A percentile compares a stretch with the other conserved stretches of the same genome.
phyloP scores from a whole-genome alignment of 2,888 invertebrate species.

The Rambutsinella grinnellia region DNA sequence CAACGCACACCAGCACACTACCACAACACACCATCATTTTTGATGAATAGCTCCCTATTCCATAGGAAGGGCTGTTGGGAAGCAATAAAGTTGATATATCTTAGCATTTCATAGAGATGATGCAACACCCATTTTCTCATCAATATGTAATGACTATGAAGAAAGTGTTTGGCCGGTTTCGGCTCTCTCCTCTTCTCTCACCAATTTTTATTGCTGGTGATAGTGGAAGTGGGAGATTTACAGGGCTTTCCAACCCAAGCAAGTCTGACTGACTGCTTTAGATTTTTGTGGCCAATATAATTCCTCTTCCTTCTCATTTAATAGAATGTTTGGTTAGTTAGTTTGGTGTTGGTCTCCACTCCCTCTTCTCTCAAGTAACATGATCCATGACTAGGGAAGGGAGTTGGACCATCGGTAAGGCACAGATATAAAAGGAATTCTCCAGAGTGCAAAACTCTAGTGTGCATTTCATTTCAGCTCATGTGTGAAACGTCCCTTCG shows the following conservation, averaged over 20 bases:
- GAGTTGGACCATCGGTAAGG: neutral
- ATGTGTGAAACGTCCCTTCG: neutral
- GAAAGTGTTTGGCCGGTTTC: slow-evolving; percentile 10
- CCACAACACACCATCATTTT: neutral
- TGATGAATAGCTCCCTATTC: slow-evolving; percentile 30
- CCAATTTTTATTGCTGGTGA: slow-evolving; percentile 7
- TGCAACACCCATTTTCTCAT: slow-evolving; percentile 25
- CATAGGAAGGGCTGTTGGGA: no score
- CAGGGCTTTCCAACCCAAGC: neutral
- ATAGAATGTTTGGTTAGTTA: neutral
- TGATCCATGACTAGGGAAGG: slow-evolving; percentile 20
- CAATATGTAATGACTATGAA: slow-evolving; percentile 16
- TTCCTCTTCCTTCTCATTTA: slow-evolving; percentile 9
- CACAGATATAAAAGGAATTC: slow-evolving; percentile 28
- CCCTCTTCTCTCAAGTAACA: slow-evolving; percentile 2
- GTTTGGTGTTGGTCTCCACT: neutral
- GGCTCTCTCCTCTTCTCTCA: neutral
- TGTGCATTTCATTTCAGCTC: slow-evolving; percentile 13
- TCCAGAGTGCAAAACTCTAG: slow-evolving; percentile 6
- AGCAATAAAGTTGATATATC: slow-evolving; percentile 23
- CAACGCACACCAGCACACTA: neutral
- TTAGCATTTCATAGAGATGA: slow-evolving; percentile 29
- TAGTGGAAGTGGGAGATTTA: neutral
- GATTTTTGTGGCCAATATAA: neutral
- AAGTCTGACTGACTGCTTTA: neutral